Evolutionary conservation across 1,140 invertebrate species (phyloP), one percentile per base, ranked within the genome.

Genomic region (Campodea augens): DNA sequence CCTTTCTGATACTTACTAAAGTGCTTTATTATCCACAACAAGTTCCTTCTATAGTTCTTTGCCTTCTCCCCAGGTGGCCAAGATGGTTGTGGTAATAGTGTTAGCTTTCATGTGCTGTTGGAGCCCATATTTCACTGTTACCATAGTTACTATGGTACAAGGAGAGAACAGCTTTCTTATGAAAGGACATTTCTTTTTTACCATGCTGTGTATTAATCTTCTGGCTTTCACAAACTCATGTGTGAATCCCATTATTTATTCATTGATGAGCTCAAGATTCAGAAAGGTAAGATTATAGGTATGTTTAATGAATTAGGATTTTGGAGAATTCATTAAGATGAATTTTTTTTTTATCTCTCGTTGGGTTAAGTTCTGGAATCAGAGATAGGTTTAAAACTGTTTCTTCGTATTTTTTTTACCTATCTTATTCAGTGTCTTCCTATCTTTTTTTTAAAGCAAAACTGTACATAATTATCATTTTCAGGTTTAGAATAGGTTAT

Each of bases 171-270:
- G n/a, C n/a, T 68, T 61, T 45, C 51, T 68, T 15, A 43, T 55
- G 1, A 49, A 60, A 20, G 45, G 57, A 21, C 58, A 68, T 32
- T 68, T 60, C 47, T 59, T 67, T 43, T 68, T 68, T 47, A 68
- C 63, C 27, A 67, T 68, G 65, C 54, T 69, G 1, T 55, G 55
- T 23, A 62, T 66, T n/a, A 67, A 68, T 45, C 49, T 68, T 4
- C 57, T 60, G 18, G 65, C 63, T 18, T 69, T 69, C 47, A 45
- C 63, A 5, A 68, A 69, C 49, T 67, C 64, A 15, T 65, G 61
- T 43, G 55, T 68, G 7, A 69, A 68, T 50, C 66, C 66, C 0
- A 56, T 68, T 43, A 63, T 69, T 42, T 69, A 68, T 50, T 58
- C 57, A 0, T 52, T 57, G 5, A 69, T 69, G 67, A 67, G 63